phyloP scores from a whole-genome alignment of 37 sponge, comb jelly and placozoan genomes.

The Oopsacas minuta region DNA sequence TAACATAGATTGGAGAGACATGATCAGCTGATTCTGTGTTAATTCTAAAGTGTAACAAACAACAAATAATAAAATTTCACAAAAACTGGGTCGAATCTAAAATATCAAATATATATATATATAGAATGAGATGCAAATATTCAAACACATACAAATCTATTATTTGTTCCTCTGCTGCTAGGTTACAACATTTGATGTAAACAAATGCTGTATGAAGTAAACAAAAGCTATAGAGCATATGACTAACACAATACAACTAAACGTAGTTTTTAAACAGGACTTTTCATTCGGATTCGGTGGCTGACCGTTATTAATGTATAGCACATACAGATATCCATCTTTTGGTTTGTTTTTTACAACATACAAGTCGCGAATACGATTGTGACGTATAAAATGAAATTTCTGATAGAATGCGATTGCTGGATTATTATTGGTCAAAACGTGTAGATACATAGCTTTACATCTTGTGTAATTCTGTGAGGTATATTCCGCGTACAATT shows the following conservation, averaged over 20 bases:
- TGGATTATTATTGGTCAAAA: neutral
- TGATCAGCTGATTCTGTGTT: neutral
- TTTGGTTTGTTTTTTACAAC: neutral
- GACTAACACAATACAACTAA: neutral
- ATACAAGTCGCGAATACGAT: neutral
- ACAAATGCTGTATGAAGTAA: neutral
- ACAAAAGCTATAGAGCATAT: neutral
- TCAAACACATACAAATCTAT: neutral
- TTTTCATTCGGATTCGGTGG: neutral
- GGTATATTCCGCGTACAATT: neutral
- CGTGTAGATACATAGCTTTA: conserved; percentile 11
- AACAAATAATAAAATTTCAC: neutral
- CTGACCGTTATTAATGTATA: neutral
- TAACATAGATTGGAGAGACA: neutral
- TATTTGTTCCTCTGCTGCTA: neutral
- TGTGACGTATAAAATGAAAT: neutral
- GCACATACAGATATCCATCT: conserved; percentile 3
- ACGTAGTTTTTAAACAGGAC: neutral
- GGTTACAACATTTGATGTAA: neutral
- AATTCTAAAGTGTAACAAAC: neutral
- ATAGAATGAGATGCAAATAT: neutral
- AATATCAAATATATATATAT: neutral
- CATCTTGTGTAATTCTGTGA: neutral
- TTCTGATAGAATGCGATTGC: conserved; percentile 2
- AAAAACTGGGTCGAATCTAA: neutral